phyloP scores from a whole-genome alignment of 2,888 invertebrate genomes.

The Melanostoma scalare region DNA sequence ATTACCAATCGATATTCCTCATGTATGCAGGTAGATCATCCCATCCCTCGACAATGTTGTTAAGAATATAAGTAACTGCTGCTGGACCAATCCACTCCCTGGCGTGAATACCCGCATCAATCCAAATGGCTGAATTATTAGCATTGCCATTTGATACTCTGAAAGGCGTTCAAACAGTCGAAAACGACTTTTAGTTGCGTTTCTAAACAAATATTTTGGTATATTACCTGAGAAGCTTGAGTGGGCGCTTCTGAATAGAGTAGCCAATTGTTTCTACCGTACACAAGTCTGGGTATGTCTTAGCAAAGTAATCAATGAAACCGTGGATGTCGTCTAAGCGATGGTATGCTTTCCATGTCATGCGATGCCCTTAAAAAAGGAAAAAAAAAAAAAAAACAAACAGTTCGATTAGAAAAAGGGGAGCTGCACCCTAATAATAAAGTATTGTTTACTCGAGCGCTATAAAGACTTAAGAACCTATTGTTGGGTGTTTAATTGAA shows the following conservation, averaged over 20 bases:
- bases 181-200: slow-evolving; percentile 29
- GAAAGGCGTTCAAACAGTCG: background rate
- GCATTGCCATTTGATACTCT: slow-evolving; percentile 88
- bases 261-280: slow-evolving; percentile 88
- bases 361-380: slow-evolving; percentile 79
- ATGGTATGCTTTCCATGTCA: slow-evolving; percentile 92
- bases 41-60: slow-evolving; percentile 87
- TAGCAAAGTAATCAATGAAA: slow-evolving; percentile 88
- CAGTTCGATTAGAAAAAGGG: slow-evolving; percentile 39
- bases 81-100: slow-evolving; percentile 95
- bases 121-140: slow-evolving; percentile 86
- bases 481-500: slow-evolving; percentile 54
- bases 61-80: slow-evolving; percentile 89
- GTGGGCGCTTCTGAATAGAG: slow-evolving; percentile 88
- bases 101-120: slow-evolving; percentile 92
- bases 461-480: slow-evolving; percentile 27
- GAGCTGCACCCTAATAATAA: slow-evolving; percentile 14
- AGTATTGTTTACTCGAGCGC: slow-evolving; percentile 42
- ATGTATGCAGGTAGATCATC: slow-evolving; percentile 86
- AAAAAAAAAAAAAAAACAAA: slow-evolving; percentile 13
- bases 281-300: slow-evolving; percentile 88
- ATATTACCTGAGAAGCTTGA: slow-evolving; percentile 85
- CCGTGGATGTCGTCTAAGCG: slow-evolving; percentile 87
- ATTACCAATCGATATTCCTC: slow-evolving; percentile 91
- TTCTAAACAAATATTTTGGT: background rate